Conservation (phyloP, 2,797 vertebrate genomes). For the Tinamus major region DNA sequence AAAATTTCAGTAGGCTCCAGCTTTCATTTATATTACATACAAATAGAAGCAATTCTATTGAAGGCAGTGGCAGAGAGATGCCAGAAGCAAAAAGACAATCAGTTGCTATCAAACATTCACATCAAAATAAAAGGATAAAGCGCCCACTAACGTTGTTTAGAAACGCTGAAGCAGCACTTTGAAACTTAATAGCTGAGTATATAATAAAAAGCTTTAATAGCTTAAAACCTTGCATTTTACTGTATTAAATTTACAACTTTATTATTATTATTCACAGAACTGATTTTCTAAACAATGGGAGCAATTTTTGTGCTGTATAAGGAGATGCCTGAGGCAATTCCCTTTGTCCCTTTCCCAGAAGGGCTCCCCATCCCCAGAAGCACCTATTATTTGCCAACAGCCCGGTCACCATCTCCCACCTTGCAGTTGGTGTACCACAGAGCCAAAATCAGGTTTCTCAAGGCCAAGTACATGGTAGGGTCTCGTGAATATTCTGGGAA, state of each 20-base stretch:
- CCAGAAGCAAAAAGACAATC: background rate
- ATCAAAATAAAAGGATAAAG: background rate
- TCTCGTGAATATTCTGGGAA: constrained; percentile 98
- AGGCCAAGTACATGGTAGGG: constrained; percentile 96
- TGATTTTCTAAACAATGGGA: background rate
- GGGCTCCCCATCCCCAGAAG: background rate
- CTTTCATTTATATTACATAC: background rate
- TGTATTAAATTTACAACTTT: background rate
- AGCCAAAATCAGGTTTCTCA: constrained; percentile 94
- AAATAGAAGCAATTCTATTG: background rate
- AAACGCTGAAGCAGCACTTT: background rate
- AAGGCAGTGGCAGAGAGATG: background rate
- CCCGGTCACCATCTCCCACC: constrained; percentile 76
- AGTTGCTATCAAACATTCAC: background rate
- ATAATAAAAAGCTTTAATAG: background rate
- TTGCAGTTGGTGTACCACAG: constrained; percentile 94
- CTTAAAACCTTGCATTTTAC: background rate
- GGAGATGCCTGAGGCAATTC: background rate
- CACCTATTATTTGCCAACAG: background rate
- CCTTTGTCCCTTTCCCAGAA: background rate
- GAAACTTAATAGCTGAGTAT: background rate
- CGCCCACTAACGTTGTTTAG: background rate
- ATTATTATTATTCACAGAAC: background rate
- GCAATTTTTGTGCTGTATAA: background rate
- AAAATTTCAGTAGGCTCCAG: background rate